These are phyloP conservation scores for Eleginops maclovinus DNA, from an alignment of 2,113 vertebrate genomes.

Conservation along the genomic window DNA sequence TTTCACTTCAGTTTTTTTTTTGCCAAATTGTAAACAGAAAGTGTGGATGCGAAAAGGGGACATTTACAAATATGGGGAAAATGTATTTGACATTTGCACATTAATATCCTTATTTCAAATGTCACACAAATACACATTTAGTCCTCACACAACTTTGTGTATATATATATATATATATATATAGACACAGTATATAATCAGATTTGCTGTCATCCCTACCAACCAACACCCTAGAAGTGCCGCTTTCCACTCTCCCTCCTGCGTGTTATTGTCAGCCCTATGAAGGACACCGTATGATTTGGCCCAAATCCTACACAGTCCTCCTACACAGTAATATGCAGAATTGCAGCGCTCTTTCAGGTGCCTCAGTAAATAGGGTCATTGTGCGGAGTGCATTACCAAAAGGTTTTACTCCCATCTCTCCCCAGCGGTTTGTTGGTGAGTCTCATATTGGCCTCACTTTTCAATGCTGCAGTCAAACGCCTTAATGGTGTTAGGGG, in stretches of 20 bases:
- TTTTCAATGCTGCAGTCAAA: constrained; percentile 48
- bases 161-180: constrained; percentile 13
- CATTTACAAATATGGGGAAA: constrained; percentile 30
- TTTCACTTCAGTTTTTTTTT: constrained; percentile 35
- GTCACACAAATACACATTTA: background rate
- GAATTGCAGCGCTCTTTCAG: constrained; percentile 64
- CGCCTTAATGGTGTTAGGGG: constrained; percentile 17
- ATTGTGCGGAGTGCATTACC: constrained; percentile 77
- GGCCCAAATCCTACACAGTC: constrained; percentile 62
- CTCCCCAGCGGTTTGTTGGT: constrained; percentile 54
- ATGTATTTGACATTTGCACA: constrained; percentile 26
- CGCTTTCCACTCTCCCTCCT: constrained; percentile 37
- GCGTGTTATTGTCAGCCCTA: constrained; percentile 45
- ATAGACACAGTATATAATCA: background rate
- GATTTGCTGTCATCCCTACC: constrained; percentile 21
- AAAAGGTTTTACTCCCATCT: constrained; percentile 69
- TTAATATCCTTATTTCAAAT: constrained; percentile 10
- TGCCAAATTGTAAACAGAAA: constrained; percentile 17
- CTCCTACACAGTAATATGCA: constrained; percentile 69
- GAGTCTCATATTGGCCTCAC: constrained; percentile 55
- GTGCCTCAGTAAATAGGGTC: constrained; percentile 69
- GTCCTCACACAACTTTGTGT: constrained; percentile 16
- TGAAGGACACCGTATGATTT: constrained; percentile 56
- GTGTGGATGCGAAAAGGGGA: constrained; percentile 31
- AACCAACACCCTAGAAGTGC: constrained; percentile 48